Base-by-base conservation (phyloP, 1,140 invertebrate genomes). In the Brachionus plicatilis region DNA sequence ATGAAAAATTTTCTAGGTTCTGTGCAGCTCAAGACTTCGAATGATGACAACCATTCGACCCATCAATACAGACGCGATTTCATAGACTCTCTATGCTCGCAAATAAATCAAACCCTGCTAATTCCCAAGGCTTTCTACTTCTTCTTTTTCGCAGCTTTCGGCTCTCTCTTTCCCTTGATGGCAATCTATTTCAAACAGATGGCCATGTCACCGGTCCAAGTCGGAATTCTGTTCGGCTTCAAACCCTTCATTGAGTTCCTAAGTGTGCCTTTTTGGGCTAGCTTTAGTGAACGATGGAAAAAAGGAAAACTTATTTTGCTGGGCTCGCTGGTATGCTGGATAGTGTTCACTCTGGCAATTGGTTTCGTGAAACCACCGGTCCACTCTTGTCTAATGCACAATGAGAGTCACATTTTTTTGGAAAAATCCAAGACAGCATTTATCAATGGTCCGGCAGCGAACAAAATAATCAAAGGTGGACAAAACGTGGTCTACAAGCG, bases 91-190 rank as follows among this genome's bases (percentile, higher is more conserved):
- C 41, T 85, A 17, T 47, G 41, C 47, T 79, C 84, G 37, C 50
- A 78, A 33, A 65, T 85, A 3, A 94, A 96, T 88, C 94, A 94
- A 70, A 95, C 97, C 88, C 91, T 98, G 65, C 91, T 97, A 78
- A 94, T 95, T 4, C 95, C 96, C 75, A 97, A 97, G 89, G 94
- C 94, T 1, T 99, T 99, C 89, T 99, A 99, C 89, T 98, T 99
- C 90, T 99, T 98, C 92, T 99, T 99, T 90, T 99, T 98, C 88
- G 96, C 97, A 2, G 97, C 97, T 1, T 99, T 99, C 87, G 97
- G 97, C 6, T 98, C 96, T 0, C 91, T 99, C 0, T 99, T 99
- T 88, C 97, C 97, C 0, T 90, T 99, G 33, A 95, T 99, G 93
- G 97, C 95, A 24, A 95, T 99, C 24, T 99, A 98, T 90, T 99